Evolutionary conservation across 1,140 invertebrate species (phyloP).

Genomic region (Pteromalus puparum): DNA sequence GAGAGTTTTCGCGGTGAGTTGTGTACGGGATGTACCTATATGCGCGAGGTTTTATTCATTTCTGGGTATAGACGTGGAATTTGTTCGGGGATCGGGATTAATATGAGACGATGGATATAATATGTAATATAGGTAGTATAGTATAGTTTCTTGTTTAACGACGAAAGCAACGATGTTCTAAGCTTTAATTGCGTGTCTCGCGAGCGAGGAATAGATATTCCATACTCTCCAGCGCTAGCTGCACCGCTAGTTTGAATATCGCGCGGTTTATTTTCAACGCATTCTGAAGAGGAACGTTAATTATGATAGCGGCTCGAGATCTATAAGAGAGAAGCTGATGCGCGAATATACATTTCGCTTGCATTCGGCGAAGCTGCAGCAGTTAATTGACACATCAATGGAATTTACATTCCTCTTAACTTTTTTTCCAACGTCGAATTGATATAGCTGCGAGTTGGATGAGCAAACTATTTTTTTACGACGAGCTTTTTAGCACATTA

Average conservation of each 20-base stretch:
- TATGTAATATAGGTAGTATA: too few species aligned
- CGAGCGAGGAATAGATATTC: background rate
- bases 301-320: background rate
- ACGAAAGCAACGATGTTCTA: background rate
- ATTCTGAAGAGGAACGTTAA: background rate
- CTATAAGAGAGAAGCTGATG: too few species aligned
- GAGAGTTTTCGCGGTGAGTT: too few species aligned
- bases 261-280: background rate
- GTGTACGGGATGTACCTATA: too few species aligned
- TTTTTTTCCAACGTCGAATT: background rate
- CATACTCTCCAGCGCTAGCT: background rate
- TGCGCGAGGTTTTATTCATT: background rate
- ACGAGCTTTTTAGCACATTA: too few species aligned
- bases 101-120: too few species aligned
- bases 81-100: too few species aligned
- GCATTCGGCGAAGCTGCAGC: too few species aligned
- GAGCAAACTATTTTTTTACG: too few species aligned
- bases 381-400: conserved; percentile 37
- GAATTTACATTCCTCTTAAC: conserved; percentile 27
- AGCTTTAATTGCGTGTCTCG: background rate
- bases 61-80: background rate
- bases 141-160: background rate
- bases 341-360: too few species aligned
- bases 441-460: too few species aligned
- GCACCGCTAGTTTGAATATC: too few species aligned